Base-by-base conservation (phyloP, 2,888 invertebrate species). In the Platynereis dumerilii region DNA sequence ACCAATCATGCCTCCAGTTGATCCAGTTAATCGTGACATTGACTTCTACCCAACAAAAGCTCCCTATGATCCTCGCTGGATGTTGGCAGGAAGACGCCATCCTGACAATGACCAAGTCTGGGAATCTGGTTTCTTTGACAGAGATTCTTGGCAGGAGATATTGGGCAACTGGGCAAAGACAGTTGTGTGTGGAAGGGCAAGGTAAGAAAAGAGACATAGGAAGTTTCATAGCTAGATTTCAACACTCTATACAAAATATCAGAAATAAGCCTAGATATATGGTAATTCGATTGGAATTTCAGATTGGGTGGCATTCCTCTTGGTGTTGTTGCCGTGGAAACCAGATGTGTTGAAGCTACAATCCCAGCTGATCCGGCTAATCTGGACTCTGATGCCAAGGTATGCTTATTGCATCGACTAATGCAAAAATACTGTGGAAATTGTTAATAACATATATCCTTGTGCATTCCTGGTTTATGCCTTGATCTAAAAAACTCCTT, bases 361-460 rank as follows among this genome's bases (percentile, higher is more conserved):
- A 88, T 96, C 73, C 99, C 99, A 0, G 99, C 99, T 0, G 99
- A 99, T 87, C 99, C 99, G 0, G 99, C 99, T 27, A 96, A 99
- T 86, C 86, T 93, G 26, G 97, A 99, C 85, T 97, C 97, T 0
- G 98, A 99, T 84, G 91, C 96, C 0, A 96, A 95, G 86, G 91
- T 91, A 69, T 56, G 61, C 5, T 34, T 34, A 7, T 34, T 34
- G 12, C 5, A 12, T 34, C 12, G 34, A 34, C n/a, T n/a, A n/a
- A n/a, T n/a, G n/a, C n/a, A n/a, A n/a, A n/a, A n/a, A n/a, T n/a
- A n/a, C n/a, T n/a, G n/a, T n/a, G n/a, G n/a, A n/a, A n/a, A n/a
- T n/a, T n/a, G n/a, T n/a, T n/a, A n/a, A n/a, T n/a, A n/a, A n/a
- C n/a, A n/a, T n/a, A n/a, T n/a, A n/a, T n/a, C n/a, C n/a, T n/a